Evolutionary conservation across 2,797 vertebrate genomes (phyloP).

Genomic region (Cottoperca gobio): DNA sequence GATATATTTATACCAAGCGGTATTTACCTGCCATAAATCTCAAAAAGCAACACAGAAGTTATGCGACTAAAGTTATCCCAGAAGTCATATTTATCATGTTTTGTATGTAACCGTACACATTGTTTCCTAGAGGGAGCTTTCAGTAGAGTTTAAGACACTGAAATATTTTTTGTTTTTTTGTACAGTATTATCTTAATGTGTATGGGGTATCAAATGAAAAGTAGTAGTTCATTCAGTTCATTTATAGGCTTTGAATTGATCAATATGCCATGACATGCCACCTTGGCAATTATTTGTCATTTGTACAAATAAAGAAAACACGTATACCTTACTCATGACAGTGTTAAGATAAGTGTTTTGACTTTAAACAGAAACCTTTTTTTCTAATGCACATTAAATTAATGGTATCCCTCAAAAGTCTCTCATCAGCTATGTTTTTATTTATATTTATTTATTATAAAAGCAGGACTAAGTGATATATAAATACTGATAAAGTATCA

Average conservation of each 20-base stretch:
- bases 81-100: neutral
- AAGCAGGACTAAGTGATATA: no score
- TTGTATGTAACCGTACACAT: neutral
- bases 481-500: no score
- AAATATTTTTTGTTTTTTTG: conserved; percentile 32
- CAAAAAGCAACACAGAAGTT: neutral
- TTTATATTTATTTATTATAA: no score
- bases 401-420: no score
- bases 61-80: neutral
- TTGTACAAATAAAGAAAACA: neutral
- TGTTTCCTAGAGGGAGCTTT: conserved; percentile 14
- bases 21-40: conserved; percentile 21
- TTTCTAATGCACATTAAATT: no score
- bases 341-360: no score
- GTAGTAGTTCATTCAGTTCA: no score
- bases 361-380: no score
- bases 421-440: no score
- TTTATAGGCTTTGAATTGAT: conserved; percentile 16
- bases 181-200: conserved; percentile 25
- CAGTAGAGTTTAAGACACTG: neutral
- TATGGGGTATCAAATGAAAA: neutral
- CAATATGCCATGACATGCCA: neutral
- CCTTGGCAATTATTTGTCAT: neutral
- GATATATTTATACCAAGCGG: neutral
- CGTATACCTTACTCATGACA: no score